phyloP scores from a whole-genome alignment of 1,140 invertebrate species.

The Bemisia tabaci region DNA sequence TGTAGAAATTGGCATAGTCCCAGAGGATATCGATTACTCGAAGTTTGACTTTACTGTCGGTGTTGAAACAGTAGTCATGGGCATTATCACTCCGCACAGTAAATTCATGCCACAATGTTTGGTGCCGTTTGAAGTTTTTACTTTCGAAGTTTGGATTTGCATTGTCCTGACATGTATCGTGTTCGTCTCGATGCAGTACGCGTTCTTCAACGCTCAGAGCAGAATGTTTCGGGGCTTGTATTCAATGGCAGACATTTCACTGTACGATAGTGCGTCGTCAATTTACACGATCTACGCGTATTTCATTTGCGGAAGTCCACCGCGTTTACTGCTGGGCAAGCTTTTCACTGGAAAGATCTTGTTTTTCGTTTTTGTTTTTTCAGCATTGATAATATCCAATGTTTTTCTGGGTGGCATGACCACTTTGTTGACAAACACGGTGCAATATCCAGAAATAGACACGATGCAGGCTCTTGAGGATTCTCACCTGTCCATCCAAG shows the following conservation, averaged over 20 bases:
- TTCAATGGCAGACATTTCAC: too few relatives aligned
- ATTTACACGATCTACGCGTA: too few relatives aligned
- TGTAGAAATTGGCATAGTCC: too few relatives aligned
- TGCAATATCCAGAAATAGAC: background rate
- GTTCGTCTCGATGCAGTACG: background rate
- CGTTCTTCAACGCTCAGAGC: background rate
- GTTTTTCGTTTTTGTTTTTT: background rate
- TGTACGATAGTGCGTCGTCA: too few relatives aligned
- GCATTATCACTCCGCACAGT: background rate
- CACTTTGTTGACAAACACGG: background rate
- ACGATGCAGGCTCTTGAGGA: background rate
- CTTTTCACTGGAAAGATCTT: background rate
- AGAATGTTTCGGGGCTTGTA: too few relatives aligned
- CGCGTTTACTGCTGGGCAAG: background rate
- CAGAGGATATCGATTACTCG: background rate
- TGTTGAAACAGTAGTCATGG: background rate
- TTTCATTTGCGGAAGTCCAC: too few relatives aligned
- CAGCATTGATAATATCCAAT: background rate
- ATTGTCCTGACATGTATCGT: background rate
- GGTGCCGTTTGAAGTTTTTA: background rate
- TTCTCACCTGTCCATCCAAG: background rate
- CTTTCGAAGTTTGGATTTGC: background rate
- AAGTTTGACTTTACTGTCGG: background rate
- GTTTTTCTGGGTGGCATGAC: background rate
- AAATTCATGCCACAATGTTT: background rate